Conservation (phyloP, 2,113 vertebrate genomes). For the Malurus cyaneus region DNA sequence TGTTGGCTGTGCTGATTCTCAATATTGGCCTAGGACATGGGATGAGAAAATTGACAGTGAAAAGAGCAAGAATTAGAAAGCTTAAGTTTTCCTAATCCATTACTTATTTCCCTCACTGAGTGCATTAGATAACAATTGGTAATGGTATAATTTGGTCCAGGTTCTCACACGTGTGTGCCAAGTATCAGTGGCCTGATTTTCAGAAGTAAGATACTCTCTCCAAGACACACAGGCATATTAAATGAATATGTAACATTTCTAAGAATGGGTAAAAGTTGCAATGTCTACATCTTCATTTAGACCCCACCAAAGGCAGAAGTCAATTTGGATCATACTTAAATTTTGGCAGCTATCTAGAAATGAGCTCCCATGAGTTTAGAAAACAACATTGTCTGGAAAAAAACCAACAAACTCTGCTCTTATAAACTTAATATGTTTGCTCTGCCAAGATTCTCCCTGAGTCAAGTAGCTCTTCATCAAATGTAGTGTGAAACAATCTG, state of each 20-base stretch:
- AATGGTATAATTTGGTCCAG: neutral
- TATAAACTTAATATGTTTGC: neutral
- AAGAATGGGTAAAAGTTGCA: neutral
- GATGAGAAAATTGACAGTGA: neutral
- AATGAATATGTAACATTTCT: neutral
- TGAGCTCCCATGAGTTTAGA: neutral
- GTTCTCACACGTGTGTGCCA: neutral
- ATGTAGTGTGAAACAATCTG: neutral
- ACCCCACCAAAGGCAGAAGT: neutral
- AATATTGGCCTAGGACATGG: neutral
- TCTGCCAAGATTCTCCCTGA: neutral
- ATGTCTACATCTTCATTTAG: neutral
- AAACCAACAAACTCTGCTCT: neutral
- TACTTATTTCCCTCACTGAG: neutral
- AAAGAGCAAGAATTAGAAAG: neutral
- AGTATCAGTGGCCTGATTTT: slow-evolving; percentile 11
- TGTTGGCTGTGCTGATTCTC: neutral
- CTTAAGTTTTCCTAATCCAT: neutral
- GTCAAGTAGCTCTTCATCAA: neutral
- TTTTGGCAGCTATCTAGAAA: neutral
- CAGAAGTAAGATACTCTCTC: neutral
- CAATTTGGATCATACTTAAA: neutral
- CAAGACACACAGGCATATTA: neutral
- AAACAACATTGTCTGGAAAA: neutral
- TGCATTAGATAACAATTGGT: neutral